Conservation (phyloP, 2,113 vertebrate species). For the Zootoca vivipara region DNA sequence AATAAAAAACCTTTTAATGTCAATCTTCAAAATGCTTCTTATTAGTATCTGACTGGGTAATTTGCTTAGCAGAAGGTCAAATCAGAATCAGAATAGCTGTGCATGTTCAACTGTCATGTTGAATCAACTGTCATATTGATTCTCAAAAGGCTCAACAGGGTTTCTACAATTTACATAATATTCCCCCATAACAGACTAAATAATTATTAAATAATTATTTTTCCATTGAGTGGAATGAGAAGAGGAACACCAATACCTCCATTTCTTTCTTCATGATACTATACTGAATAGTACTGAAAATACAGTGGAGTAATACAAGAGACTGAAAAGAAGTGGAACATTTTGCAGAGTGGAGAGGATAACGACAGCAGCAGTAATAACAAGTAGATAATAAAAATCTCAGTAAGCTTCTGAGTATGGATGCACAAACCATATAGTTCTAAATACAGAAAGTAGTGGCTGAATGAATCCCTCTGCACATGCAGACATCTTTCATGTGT, state of each 20-base stretch:
- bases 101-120: neutral
- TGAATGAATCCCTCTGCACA: neutral
- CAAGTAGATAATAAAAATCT: neutral
- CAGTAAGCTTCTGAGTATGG: neutral
- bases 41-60: neutral
- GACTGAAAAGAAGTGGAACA: neutral
- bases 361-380: neutral
- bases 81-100: neutral
- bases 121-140: neutral
- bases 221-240: neutral
- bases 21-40: slow-evolving; percentile 11
- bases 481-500: neutral
- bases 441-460: neutral
- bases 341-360: neutral
- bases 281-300: neutral
- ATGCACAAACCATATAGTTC: neutral
- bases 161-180: neutral
- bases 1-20: slow-evolving; percentile 8
- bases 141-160: neutral
- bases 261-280: neutral
- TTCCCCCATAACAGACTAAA: neutral
- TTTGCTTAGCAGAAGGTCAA: neutral
- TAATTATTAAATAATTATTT: neutral
- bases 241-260: neutral
- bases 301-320: neutral